Percentiles rank a stretch among this genome's conserved stretches.
These are phyloP conservation scores for Pseudomyrmex gracilis DNA, from an alignment of 1,140 invertebrate species.

Conservation along the genomic window DNA sequence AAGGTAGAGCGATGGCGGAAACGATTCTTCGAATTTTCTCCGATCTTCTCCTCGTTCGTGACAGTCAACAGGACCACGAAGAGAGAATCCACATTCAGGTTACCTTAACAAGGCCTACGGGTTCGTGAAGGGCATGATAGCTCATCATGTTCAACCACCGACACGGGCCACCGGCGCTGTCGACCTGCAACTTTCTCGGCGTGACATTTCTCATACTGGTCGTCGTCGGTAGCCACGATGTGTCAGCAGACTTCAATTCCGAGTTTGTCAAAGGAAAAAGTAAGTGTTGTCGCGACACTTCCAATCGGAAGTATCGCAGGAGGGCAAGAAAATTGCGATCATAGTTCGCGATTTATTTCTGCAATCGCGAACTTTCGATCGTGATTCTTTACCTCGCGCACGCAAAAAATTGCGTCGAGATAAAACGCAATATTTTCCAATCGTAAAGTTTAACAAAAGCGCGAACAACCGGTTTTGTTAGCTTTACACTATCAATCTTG, in stretches of 20 bases:
- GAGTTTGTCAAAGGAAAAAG: slow-evolving; percentile 87
- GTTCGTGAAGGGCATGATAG: slow-evolving; percentile 82
- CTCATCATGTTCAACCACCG: slow-evolving; percentile 83
- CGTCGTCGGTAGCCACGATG: slow-evolving; percentile 78
- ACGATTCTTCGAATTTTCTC: slow-evolving; percentile 68
- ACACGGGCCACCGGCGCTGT: slow-evolving; percentile 80
- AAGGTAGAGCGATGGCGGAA: slow-evolving; percentile 79
- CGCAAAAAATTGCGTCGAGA: slow-evolving; percentile 3
- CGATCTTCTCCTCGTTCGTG: slow-evolving; percentile 72
- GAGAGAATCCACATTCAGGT: slow-evolving; percentile 68
- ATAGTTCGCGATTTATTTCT: not conserved
- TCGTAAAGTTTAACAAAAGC: not conserved
- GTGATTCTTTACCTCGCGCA: not conserved
- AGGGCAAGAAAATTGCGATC: not conserved
- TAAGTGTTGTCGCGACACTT: slow-evolving; percentile 76
- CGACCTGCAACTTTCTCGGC: slow-evolving; percentile 76
- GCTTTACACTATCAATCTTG: not conserved
- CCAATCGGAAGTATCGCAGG: not conserved
- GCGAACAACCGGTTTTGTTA: not conserved
- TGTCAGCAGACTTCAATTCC: slow-evolving; percentile 83
- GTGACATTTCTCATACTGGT: slow-evolving; percentile 78
- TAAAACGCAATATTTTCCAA: slow-evolving; percentile 1
- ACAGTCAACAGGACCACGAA: slow-evolving; percentile 72
- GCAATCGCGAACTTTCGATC: slow-evolving; percentile 30
- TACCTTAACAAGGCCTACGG: slow-evolving; percentile 78